Conservation (phyloP, 2,797 vertebrate genomes). For the Podarcis lilfordi region DNA sequence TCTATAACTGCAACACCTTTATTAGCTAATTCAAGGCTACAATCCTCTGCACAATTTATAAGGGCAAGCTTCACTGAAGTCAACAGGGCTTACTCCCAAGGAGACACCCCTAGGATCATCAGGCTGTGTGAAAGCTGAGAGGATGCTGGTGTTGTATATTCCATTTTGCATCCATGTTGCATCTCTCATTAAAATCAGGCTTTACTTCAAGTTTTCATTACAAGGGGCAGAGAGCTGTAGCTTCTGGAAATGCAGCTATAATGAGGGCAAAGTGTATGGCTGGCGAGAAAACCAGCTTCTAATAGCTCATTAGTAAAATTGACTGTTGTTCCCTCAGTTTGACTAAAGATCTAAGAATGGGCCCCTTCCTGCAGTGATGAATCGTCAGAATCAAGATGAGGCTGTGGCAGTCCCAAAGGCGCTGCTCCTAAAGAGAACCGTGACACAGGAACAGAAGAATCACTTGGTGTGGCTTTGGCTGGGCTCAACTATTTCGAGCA, state of each 20-base stretch:
- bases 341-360: slow-evolving; percentile 65
- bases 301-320: slow-evolving; percentile 77
- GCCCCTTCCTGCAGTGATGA: slow-evolving; percentile 41
- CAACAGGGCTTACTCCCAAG: background rate
- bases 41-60: background rate
- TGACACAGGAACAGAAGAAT: background rate
- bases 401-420: slow-evolving; percentile 16
- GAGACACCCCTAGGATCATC: too few species aligned
- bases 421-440: background rate
- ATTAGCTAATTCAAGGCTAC: background rate
- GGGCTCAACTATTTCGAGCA: background rate
- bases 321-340: slow-evolving; percentile 56
- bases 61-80: background rate
- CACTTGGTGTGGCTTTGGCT: too few species aligned
- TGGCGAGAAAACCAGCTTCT: slow-evolving; percentile 65
- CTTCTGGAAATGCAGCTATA: slow-evolving; percentile 68
- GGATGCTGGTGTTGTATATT: slow-evolving; percentile 50
- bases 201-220: slow-evolving; percentile 69
- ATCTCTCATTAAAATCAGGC: slow-evolving; percentile 74
- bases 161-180: slow-evolving; percentile 58
- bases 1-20: background rate
- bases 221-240: slow-evolving; percentile 57
- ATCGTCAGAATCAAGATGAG: slow-evolving; percentile 34
- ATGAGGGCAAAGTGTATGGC: slow-evolving; percentile 75
- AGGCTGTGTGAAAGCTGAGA: background rate